Evolutionary conservation across 1,140 invertebrate species (phyloP).

Genomic region (Heliconius himera): DNA sequence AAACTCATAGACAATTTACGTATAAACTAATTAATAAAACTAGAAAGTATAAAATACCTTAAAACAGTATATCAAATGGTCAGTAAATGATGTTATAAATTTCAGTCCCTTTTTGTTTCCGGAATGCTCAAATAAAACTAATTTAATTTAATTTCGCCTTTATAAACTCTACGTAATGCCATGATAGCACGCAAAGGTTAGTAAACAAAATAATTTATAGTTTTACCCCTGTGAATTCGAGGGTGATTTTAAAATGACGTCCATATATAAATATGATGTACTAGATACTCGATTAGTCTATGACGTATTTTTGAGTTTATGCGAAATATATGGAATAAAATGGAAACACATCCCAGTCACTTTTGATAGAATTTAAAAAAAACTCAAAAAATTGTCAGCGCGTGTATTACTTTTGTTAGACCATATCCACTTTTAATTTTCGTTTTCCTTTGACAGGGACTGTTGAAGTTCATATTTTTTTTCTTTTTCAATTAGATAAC

Average conservation of each 20-base stretch:
- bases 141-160: slow-evolving; percentile 33
- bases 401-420: no score
- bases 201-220: slow-evolving; percentile 27
- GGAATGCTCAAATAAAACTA: slow-evolving; percentile 28
- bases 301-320: no score
- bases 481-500: no score
- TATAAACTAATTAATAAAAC: not conserved
- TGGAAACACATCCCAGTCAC: no score
- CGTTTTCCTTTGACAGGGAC: no score
- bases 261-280: not conserved
- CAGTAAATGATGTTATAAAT: slow-evolving; percentile 30
- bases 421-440: no score
- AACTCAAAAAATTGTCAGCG: no score
- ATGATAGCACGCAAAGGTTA: slow-evolving; percentile 28
- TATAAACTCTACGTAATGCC: slow-evolving; percentile 27
- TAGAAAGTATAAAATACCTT: not conserved
- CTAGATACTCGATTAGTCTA: not conserved
- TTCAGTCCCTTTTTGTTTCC: slow-evolving; percentile 26
- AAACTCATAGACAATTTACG: not conserved
- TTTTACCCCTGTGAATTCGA: slow-evolving; percentile 12
- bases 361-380: no score
- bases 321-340: no score
- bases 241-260: slow-evolving; percentile 25
- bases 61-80: slow-evolving; percentile 25
- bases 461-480: no score